Percentiles rank a stretch among this genome's conserved stretches.
Evolutionary conservation across 2,888 invertebrate species (phyloP).

Genomic region (Lepidocyrtoides sp.): DNA sequence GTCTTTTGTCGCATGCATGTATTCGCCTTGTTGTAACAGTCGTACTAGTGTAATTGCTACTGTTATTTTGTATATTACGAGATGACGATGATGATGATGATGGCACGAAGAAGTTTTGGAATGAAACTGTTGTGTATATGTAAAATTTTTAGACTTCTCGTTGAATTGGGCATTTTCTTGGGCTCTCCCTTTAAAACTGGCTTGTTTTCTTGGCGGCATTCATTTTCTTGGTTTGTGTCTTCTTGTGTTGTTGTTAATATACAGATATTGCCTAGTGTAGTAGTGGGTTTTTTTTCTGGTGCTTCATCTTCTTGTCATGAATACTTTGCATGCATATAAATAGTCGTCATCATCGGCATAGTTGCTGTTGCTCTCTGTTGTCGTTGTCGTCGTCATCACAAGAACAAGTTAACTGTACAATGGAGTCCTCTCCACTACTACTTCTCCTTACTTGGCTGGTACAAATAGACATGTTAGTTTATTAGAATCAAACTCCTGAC

Average conservation of each 20-base stretch:
- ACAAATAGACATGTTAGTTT: not conserved
- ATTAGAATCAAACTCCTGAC: constrained; percentile 3
- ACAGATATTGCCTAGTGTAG: no score
- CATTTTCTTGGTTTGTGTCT: constrained; percentile 25
- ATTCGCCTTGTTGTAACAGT: not conserved
- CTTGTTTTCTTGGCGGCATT: constrained; percentile 15
- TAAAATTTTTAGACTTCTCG: constrained; percentile 24
- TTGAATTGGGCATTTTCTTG: constrained; percentile 20
- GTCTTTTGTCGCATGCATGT: constrained; percentile 36
- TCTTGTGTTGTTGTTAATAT: not conserved
- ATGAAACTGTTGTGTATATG: not conserved
- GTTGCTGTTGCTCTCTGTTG: not conserved
- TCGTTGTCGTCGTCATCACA: constrained; percentile 12
- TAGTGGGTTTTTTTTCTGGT: not conserved
- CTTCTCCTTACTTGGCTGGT: not conserved
- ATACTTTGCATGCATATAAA: constrained; percentile 59
- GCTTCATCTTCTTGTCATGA: constrained; percentile 56
- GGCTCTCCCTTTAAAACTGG: constrained; percentile 33
- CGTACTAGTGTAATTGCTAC: constrained; percentile 9
- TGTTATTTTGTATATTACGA: not conserved
- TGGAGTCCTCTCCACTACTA: not conserved
- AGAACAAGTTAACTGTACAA: not conserved
- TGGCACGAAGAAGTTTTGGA: constrained; percentile 21
- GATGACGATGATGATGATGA: constrained; percentile 12
- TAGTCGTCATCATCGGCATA: constrained; percentile 47